Base-by-base conservation (phyloP, 2,113 vertebrate genomes). In the Pseudolaguvia tuberculata region DNA sequence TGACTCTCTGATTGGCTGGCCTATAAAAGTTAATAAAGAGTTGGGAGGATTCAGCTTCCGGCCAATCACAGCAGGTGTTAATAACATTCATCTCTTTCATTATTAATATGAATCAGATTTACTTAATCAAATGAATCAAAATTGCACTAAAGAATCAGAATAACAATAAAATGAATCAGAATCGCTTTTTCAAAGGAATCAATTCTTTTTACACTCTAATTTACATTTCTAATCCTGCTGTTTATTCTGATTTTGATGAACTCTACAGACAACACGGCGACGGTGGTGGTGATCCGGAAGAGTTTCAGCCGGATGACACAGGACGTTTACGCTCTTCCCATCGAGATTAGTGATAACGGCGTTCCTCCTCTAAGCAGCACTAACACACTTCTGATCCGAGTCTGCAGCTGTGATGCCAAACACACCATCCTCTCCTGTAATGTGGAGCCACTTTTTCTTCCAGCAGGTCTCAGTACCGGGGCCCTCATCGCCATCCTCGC, bases 401-500 rank as follows among this genome's bases (percentile, higher is more conserved):
- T 99, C n/a, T 99, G 96, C 0, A 94, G 93, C 77, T 99, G 96
- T 0, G 94, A 95, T 62, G 87, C 89, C 83, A 87, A 91, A 0
- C 92, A 93, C 56, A 91, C 85, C 8, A 85, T 95, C 83, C 91
- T 94, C 0, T 96, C 95, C 70, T 99, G 96, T 72, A 98, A 93
- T 0, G 93, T 93, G 0, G 95, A 97, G 78, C 95, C 96, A 39
- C 92, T 94, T 51, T 82, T 93, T 4, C 90, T 98, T 13, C 93
- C 93, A 0, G 94, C 97, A 0, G 96, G 97, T 0, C 91, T 99
- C 39, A 99, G 97, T 89, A 98, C 96, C 0, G 95, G 95, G 0
- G 96, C 96, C 0, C 90, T 99, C 35, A 93, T 99, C 0, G 95
- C 97, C 75, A 99, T 99, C 78, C 92, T 99, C 1, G 94, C 97